Percentiles rank a stretch among this genome's conserved stretches.
These are phyloP conservation scores for Neodiprion lecontei DNA, from an alignment of 1,140 invertebrate genomes.

Conservation along the genomic window DNA sequence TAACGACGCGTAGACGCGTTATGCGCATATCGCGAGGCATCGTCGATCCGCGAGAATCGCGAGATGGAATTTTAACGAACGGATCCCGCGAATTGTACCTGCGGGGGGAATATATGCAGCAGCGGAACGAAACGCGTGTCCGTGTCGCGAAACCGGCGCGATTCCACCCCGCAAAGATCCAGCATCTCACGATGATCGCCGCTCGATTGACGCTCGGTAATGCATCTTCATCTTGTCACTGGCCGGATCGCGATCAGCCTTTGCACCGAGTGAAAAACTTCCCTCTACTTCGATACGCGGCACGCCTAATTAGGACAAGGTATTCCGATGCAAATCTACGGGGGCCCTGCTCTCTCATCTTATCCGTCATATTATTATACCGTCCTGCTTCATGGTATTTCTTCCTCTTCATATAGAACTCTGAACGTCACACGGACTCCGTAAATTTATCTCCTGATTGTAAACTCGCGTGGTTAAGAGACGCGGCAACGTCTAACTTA, in stretches of 20 bases:
- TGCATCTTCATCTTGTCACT: conserved; percentile 5
- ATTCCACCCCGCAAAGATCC: no score
- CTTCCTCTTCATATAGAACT: no score
- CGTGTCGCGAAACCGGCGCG: no score
- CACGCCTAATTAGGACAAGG: conserved; percentile 5
- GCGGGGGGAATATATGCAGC: no score
- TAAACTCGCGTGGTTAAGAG: no score
- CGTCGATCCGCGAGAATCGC: not conserved
- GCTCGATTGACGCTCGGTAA: not conserved
- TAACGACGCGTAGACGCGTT: not conserved
- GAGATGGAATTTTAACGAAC: conserved; percentile 5
- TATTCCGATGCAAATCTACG: conserved; percentile 2
- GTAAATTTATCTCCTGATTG: no score
- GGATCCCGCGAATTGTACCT: not conserved
- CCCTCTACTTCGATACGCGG: not conserved
- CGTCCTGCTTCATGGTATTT: no score
- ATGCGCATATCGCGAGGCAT: not conserved
- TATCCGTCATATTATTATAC: no score
- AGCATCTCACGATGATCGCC: not conserved
- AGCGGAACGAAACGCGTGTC: no score
- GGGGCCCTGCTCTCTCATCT: not conserved
- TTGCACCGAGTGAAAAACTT: not conserved
- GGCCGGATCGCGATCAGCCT: not conserved
- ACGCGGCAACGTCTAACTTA: no score
- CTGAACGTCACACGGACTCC: no score